Conservation (phyloP, 2,113 vertebrate species). For the Saccopteryx leptura region DNA sequence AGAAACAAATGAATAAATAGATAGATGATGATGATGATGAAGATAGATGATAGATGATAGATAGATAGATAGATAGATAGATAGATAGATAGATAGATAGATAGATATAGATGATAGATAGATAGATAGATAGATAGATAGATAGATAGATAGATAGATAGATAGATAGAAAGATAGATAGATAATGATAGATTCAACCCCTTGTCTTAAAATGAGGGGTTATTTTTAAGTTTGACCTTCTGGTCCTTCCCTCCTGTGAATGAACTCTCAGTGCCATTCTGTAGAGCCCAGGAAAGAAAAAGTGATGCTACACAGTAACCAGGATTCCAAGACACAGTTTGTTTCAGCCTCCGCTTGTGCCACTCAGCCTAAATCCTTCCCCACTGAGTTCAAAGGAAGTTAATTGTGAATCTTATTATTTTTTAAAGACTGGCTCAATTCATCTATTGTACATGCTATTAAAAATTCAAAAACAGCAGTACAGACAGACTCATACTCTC, state of each 20-base stretch:
- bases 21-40: not conserved
- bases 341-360: not conserved
- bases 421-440: not conserved
- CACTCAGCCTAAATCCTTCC: not conserved
- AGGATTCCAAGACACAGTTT: not conserved
- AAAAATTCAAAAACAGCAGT: not conserved
- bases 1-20: conserved; percentile 37
- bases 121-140: too few species aligned
- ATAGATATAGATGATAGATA: conserved; percentile 5
- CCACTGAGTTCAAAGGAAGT: conserved; percentile 15
- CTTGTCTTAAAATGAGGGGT: not conserved
- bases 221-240: not conserved
- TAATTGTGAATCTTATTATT: conserved; percentile 13
- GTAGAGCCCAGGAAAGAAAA: not conserved
- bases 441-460: not conserved
- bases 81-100: not conserved
- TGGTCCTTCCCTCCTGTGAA: not conserved
- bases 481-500: not conserved
- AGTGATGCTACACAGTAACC: not conserved
- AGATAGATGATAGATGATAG: too few species aligned
- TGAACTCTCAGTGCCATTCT: not conserved
- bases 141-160: not conserved
- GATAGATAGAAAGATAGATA: not conserved
- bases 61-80: not conserved
- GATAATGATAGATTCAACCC: not conserved